phyloP scores from a whole-genome alignment of 2,113 vertebrate species.

The Mixornis gularis region DNA sequence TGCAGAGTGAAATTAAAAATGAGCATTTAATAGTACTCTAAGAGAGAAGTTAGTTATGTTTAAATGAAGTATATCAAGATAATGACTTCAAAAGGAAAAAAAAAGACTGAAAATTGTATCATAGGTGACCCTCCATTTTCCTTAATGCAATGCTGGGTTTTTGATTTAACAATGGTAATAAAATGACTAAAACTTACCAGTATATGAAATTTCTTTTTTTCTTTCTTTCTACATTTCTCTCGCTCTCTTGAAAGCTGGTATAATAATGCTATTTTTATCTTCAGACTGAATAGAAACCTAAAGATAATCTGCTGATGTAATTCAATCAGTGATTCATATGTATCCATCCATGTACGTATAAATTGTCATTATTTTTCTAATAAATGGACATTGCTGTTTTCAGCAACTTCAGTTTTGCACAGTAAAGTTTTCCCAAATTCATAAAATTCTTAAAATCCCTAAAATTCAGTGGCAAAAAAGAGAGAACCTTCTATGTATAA shows the following conservation, averaged over 20 bases:
- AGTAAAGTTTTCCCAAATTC: background rate
- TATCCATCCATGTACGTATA: background rate
- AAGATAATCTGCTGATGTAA: background rate
- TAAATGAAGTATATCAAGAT: background rate
- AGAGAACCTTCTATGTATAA: background rate
- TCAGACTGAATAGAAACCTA: background rate
- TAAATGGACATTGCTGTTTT: background rate
- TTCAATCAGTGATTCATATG: background rate
- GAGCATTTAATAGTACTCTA: background rate
- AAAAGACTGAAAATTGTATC: background rate
- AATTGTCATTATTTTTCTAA: background rate
- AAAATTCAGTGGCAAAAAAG: background rate
- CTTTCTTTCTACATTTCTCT: background rate
- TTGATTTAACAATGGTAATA: background rate
- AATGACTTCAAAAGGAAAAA: background rate
- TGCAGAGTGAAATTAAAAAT: background rate
- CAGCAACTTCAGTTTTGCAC: background rate
- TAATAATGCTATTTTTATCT: background rate
- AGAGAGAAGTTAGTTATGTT: background rate
- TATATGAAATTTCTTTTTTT: background rate
- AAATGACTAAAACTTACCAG: background rate
- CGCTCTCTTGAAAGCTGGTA: background rate
- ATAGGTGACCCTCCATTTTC: background rate
- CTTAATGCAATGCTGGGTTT: background rate
- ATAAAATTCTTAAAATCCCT: background rate